phyloP scores from a whole-genome alignment of 2,888 invertebrate genomes.

The Pharmacophagus antenor region DNA sequence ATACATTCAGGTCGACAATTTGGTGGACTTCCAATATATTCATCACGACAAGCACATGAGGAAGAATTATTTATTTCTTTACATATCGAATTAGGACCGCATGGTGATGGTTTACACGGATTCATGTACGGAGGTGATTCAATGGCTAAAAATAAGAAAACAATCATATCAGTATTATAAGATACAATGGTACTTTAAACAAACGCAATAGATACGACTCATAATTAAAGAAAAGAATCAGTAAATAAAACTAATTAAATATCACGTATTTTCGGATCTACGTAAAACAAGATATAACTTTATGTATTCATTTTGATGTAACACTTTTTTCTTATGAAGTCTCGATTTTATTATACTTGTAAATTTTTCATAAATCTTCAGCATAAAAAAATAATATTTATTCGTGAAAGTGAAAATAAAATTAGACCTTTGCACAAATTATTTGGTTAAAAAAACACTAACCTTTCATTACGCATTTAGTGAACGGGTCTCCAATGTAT shows the following conservation, averaged over 20 bases:
- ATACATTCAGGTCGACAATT: slow-evolving; percentile 88
- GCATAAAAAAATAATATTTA: too few species aligned
- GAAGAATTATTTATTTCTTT: slow-evolving; percentile 82
- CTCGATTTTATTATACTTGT: too few species aligned
- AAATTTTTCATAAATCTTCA: too few species aligned
- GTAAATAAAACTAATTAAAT: too few species aligned
- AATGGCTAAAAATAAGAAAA: slow-evolving; percentile 45
- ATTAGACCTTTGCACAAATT: too few species aligned
- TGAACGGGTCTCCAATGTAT: slow-evolving; percentile 87
- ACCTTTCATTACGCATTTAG: slow-evolving; percentile 83
- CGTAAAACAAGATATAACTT: too few species aligned
- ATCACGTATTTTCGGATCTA: too few species aligned
- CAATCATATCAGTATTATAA: background rate
- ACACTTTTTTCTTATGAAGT: too few species aligned
- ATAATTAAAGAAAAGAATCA: too few species aligned
- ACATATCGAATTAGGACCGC: slow-evolving; percentile 86
- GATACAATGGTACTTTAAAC: background rate
- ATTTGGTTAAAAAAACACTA: slow-evolving; percentile 6
- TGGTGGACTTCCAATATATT: slow-evolving; percentile 85
- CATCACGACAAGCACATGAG: slow-evolving; percentile 86
- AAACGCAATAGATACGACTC: background rate
- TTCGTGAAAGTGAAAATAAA: too few species aligned
- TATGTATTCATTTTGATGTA: too few species aligned
- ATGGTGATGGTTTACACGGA: slow-evolving; percentile 88
- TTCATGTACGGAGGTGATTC: slow-evolving; percentile 56